Evolutionary conservation across 2,888 invertebrate genomes (phyloP).

Genomic region (Amiota communis): DNA sequence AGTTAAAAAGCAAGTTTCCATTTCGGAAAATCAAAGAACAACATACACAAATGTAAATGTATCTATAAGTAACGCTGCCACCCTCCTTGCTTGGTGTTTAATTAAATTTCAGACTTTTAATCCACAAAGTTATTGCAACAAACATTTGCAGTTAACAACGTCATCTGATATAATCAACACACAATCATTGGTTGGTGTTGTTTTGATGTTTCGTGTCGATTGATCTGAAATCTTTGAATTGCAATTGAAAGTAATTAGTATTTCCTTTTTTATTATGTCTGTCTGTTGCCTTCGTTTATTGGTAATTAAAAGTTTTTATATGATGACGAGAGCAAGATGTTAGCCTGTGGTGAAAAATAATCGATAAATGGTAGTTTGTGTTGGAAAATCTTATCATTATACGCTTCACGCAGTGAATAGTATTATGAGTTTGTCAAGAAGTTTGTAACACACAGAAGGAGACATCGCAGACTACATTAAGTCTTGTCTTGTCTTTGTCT

Average conservation of each 20-base stretch:
- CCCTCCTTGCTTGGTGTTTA: not conserved
- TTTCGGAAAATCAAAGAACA: not conserved
- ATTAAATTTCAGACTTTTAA: conserved; percentile 25
- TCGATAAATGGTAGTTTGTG: too few relatives aligned
- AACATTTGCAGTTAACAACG: not conserved
- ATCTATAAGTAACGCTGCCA: not conserved
- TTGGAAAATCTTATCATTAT: too few relatives aligned
- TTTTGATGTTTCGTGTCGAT: conserved; percentile 10
- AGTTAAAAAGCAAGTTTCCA: conserved; percentile 19
- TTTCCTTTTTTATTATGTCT: conserved; percentile 23
- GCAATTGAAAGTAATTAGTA: conserved; percentile 55
- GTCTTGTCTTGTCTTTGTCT: too few relatives aligned
- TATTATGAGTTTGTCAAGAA: too few relatives aligned
- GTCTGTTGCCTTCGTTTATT: not conserved
- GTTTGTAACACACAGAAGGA: too few relatives aligned
- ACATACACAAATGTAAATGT: not conserved
- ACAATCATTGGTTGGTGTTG: too few relatives aligned
- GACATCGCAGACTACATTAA: too few relatives aligned
- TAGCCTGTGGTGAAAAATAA: too few relatives aligned
- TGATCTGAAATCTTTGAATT: conserved; percentile 40
- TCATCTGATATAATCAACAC: not conserved
- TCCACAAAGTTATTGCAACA: conserved; percentile 20
- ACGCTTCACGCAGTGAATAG: too few relatives aligned
- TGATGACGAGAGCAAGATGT: too few relatives aligned
- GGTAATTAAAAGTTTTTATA: too few relatives aligned